phyloP scores from a whole-genome alignment of 2,888 invertebrate species.

The Thereva unica region DNA sequence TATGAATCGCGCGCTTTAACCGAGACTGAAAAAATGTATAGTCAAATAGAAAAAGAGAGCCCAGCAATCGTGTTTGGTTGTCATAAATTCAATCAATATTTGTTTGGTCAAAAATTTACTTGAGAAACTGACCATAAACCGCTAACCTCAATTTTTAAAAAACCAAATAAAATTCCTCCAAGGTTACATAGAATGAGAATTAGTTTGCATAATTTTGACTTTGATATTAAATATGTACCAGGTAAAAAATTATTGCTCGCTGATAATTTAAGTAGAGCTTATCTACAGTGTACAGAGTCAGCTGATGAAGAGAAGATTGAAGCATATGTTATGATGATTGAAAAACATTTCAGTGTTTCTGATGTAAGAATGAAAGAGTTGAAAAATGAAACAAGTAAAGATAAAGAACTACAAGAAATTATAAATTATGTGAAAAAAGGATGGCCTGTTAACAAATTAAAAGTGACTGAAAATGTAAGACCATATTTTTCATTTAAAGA shows the following conservation, averaged over 20 bases:
- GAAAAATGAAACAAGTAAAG: no score
- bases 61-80: slow-evolving; percentile 50
- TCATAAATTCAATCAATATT: slow-evolving; percentile 50
- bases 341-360: slow-evolving; percentile 28
- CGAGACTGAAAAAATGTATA: slow-evolving; percentile 48
- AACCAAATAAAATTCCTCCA: slow-evolving; percentile 46
- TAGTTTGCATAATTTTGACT: slow-evolving; percentile 47
- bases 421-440: slow-evolving; percentile 16
- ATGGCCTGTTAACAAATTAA: slow-evolving; percentile 22
- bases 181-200: slow-evolving; percentile 48
- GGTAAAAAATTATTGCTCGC: slow-evolving; percentile 47
- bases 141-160: slow-evolving; percentile 47
- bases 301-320: slow-evolving; percentile 32
- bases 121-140: slow-evolving; percentile 51
- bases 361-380: no score
- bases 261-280: slow-evolving; percentile 46
- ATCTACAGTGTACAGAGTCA: slow-evolving; percentile 36
- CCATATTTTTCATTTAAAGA: no score
- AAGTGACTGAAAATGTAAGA: slow-evolving; percentile 21
- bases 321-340: slow-evolving; percentile 39
- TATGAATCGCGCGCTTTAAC: slow-evolving; percentile 50
- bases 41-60: slow-evolving; percentile 54
- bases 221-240: slow-evolving; percentile 44
- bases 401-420: no score
- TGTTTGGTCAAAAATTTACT: slow-evolving; percentile 45